Evolutionary conservation across 2,888 invertebrate species (phyloP).

Genomic region (Xestia sexstrigata): DNA sequence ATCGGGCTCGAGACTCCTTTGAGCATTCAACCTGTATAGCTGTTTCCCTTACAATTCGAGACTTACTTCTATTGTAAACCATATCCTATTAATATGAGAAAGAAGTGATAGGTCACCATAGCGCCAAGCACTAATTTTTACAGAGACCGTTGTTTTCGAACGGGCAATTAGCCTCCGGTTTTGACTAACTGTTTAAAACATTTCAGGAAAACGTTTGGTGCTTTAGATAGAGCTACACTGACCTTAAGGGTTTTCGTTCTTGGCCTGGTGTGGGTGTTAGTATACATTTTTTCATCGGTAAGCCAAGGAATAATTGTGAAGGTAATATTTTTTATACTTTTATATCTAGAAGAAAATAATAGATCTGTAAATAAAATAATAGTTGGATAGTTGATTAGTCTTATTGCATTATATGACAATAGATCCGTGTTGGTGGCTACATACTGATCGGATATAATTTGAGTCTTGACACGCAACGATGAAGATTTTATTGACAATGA

Average conservation of each 20-base stretch:
- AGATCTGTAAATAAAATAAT: neutral
- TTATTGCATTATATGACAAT: neutral
- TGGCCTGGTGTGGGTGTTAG: slow-evolving; percentile 80
- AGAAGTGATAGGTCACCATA: no score
- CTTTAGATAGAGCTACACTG: slow-evolving; percentile 69
- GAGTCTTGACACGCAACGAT: neutral
- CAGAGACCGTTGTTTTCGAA: neutral
- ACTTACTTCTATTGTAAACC: no score
- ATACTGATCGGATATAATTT: neutral
- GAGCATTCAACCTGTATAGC: no score
- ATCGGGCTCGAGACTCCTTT: no score
- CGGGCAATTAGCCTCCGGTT: neutral
- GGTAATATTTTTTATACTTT: slow-evolving; percentile 65
- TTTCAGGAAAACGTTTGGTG: slow-evolving; percentile 75
- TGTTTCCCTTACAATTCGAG: no score
- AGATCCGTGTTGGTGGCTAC: neutral
- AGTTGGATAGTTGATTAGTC: neutral
- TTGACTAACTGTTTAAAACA: neutral
- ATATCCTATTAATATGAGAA: no score
- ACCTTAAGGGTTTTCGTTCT: slow-evolving; percentile 77
- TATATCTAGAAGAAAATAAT: neutral
- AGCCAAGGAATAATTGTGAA: slow-evolving; percentile 76
- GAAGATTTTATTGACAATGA: neutral
- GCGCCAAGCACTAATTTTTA: no score
- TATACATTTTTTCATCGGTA: slow-evolving; percentile 79